Evolutionary conservation across 2,888 invertebrate genomes (phyloP).

Genomic region (Campoletis raptor): DNA sequence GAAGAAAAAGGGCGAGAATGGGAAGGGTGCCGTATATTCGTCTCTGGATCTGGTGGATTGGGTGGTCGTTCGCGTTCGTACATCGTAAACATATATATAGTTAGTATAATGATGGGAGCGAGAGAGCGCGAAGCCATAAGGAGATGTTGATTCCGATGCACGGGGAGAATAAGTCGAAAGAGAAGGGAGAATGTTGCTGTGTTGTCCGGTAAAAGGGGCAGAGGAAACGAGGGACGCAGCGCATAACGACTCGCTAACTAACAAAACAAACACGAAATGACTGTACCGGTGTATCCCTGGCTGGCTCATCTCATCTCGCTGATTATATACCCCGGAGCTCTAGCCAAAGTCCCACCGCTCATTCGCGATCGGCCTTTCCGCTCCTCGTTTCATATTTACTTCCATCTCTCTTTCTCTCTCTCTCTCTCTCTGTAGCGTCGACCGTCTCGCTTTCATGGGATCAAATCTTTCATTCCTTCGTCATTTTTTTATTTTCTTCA

Average conservation of each 20-base stretch:
- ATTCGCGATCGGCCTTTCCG: conserved; percentile 50
- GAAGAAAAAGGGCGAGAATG: neutral
- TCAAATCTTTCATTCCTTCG: neutral
- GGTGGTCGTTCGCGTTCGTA: conserved; percentile 39
- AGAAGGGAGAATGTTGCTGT: conserved; percentile 53
- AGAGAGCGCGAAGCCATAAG: conserved; percentile 56
- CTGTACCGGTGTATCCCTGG: conserved; percentile 61
- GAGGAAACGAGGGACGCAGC: conserved; percentile 56
- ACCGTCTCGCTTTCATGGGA: neutral
- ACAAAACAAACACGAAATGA: conserved; percentile 82
- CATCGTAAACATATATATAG: conserved; percentile 1
- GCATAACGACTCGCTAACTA: conserved; percentile 82
- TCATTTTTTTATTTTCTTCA: neutral
- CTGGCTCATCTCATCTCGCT: conserved; percentile 79
- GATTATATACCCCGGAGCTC: conserved; percentile 82
- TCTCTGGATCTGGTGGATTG: neutral
- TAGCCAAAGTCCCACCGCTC: conserved; percentile 72
- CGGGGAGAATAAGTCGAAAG: conserved; percentile 25
- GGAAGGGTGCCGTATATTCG: neutral
- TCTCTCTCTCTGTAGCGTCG: conserved; percentile 13
- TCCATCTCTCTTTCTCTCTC: conserved; percentile 41
- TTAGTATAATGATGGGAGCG: conserved; percentile 34
- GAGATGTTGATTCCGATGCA: conserved; percentile 35
- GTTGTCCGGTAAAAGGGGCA: neutral
- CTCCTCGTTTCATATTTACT: conserved; percentile 45